These are phyloP conservation scores for Gyrodactylus salaris DNA, from an alignment of 1,140 invertebrate species.

Conservation along the genomic window DNA sequence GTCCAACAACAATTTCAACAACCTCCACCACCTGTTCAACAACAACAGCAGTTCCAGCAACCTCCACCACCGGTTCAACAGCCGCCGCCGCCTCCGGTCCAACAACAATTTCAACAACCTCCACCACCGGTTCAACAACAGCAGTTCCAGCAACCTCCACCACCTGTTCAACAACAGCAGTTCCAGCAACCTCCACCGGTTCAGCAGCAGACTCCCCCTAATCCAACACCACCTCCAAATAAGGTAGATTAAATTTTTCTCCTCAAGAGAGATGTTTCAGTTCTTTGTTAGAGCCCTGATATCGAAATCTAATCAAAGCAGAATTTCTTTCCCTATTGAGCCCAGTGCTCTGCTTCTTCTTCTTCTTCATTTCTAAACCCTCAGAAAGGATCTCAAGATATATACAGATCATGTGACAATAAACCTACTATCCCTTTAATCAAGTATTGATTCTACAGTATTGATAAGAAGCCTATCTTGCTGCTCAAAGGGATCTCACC, in stretches of 20 bases:
- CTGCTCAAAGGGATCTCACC: too few relatives aligned
- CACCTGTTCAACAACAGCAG: too few relatives aligned
- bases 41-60: background rate
- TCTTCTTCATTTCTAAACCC: too few relatives aligned
- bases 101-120: background rate
- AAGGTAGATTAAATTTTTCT: background rate
- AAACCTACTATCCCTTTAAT: too few relatives aligned
- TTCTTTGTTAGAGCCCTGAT: too few relatives aligned
- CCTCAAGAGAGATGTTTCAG: background rate
- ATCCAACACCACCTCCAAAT: background rate
- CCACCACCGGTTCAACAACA: background rate
- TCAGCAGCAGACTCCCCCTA: background rate
- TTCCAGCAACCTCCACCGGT: background rate
- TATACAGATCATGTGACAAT: too few relatives aligned
- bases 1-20: background rate
- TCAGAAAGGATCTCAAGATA: too few relatives aligned
- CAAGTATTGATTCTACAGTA: too few relatives aligned
- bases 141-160: background rate
- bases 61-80: background rate
- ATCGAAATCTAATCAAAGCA: background rate
- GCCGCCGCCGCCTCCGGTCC: too few relatives aligned
- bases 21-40: background rate
- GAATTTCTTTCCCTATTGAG: background rate
- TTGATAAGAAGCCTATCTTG: too few relatives aligned
- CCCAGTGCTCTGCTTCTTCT: background rate